Base-by-base conservation (phyloP, 2,797 vertebrate genomes). In the Mormyrops boulengeri region DNA sequence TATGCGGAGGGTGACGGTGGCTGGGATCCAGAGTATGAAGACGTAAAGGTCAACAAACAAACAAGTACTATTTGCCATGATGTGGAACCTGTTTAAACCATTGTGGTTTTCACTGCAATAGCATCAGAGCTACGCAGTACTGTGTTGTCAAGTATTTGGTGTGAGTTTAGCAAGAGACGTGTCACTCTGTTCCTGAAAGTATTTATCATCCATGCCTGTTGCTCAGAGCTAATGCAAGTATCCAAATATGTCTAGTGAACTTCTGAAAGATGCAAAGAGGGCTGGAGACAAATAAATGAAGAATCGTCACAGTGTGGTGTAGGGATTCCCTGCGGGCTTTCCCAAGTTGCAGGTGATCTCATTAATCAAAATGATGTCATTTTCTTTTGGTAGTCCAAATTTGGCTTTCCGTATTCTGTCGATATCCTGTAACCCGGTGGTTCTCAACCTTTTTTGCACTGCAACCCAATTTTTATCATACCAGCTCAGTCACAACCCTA, bases 31-130 rank as follows among this genome's bases (percentile, higher is more conserved):
- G 30, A 53, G 26, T 89, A 60, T 66, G 55, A 55, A 89, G 19
- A 77, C 1, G 2, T n/a, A 50, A 85, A 69, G 57, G 86, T 41
- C 22, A 86, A 57, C 52, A 62, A 89, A 49, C 85, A 84, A 84
- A 84, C 85, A 82, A 19, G 7, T 30, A 19, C 66, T 62, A 55
- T 87, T 47, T 66, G 22, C 84, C 55, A 53, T 62, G 88, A 53
- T 44, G 66, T 88, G 89, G 89, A 91, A 88, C 11, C 47, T 22
- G 2, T 44, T 52, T 49, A 69, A 17, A n/a, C 34, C 34, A 19
- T 77, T 38, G 41, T 57, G 60, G 87, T 89, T 89, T 91, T 89
- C 89, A 60, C 85, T 60, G 17, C 22, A 17, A 38, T 91, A 89
- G 53, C 9, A 62, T 88, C 80, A 88, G 49, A 30, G 50, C 38